A percentile compares a stretch with the other conserved stretches of the same genome.
Evolutionary conservation across 2,113 vertebrate species (phyloP).

Genomic region (Myiozetetes cayanensis): DNA sequence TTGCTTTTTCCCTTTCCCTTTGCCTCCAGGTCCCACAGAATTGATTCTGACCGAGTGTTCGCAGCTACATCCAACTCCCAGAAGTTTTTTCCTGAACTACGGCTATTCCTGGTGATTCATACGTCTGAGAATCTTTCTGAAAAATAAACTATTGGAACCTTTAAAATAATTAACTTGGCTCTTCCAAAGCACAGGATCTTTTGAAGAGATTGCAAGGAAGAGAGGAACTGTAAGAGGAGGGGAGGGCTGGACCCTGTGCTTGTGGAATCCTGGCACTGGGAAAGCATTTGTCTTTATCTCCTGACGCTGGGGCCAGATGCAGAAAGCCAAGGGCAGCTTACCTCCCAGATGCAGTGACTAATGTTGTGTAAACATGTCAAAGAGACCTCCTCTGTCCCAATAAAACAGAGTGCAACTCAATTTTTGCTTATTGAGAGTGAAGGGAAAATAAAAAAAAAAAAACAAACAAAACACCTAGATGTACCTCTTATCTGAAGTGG

Average conservation of each 20-base stretch:
- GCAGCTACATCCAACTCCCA: conserved; percentile 4
- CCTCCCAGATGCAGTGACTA: conserved; percentile 50
- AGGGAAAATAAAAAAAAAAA: background rate
- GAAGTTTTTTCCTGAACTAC: conserved; percentile 37
- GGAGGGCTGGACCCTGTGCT: background rate
- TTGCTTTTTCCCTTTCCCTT: background rate
- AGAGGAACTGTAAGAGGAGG: conserved; percentile 5
- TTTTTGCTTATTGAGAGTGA: background rate
- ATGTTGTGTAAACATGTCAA: conserved; percentile 20
- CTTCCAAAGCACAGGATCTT: conserved; percentile 7
- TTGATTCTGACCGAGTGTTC: conserved; percentile 35
- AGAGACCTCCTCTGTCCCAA: background rate
- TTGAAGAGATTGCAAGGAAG: conserved; percentile 37
- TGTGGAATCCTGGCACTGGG: conserved; percentile 15
- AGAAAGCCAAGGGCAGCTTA: conserved; percentile 45
- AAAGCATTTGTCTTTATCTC: conserved; percentile 22
- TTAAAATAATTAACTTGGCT: conserved; percentile 56
- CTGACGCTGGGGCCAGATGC: background rate
- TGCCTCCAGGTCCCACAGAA: conserved; percentile 1
- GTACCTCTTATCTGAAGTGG: background rate
- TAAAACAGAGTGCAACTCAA: background rate
- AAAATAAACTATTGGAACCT: conserved; percentile 59
- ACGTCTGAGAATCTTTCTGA: conserved; percentile 55
- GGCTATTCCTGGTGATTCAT: conserved; percentile 58
- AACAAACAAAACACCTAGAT: no score